Evolutionary conservation across 2,797 vertebrate species (phyloP).

Genomic region (Oreonectes daqikongensis): DNA sequence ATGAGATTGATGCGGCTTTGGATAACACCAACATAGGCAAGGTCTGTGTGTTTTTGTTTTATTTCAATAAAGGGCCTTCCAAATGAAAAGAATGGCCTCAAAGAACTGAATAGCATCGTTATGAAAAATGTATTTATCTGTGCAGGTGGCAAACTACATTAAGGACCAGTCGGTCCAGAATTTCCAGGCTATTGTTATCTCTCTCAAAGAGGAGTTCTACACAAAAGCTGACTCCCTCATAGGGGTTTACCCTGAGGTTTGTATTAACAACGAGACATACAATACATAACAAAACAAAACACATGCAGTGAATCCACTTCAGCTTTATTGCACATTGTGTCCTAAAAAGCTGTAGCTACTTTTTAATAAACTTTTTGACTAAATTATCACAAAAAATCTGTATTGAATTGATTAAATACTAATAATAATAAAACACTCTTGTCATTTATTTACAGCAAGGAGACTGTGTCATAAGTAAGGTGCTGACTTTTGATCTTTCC

Average conservation of each 20-base stretch:
- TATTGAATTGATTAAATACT: neutral
- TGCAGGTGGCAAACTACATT: slow-evolving; percentile 91
- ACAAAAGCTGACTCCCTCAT: slow-evolving; percentile 93
- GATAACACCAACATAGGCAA: slow-evolving; percentile 97
- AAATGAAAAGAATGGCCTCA: neutral
- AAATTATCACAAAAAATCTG: neutral
- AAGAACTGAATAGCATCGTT: neutral
- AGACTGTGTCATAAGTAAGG: slow-evolving; percentile 94
- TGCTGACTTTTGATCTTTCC: slow-evolving; percentile 91
- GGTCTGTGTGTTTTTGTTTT: slow-evolving; percentile 68
- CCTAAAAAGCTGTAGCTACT: neutral
- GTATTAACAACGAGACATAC: slow-evolving; percentile 18
- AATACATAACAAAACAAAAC: neutral
- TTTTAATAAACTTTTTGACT: neutral
- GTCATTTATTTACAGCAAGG: slow-evolving; percentile 77
- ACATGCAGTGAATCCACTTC: neutral
- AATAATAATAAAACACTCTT: slow-evolving; percentile 22
- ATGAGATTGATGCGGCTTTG: slow-evolving; percentile 92
- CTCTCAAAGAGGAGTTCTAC: slow-evolving; percentile 94
- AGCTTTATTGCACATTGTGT: neutral
- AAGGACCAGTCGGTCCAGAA: slow-evolving; percentile 90
- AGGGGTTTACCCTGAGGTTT: slow-evolving; percentile 91
- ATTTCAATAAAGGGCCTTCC: neutral
- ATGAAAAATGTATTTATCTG: neutral
- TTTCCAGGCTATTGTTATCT: slow-evolving; percentile 93